Percentiles rank a stretch among this genome's conserved stretches.
These are phyloP conservation scores for Fringilla coelebs DNA, from an alignment of 2,797 vertebrate genomes.

Conservation along the genomic window DNA sequence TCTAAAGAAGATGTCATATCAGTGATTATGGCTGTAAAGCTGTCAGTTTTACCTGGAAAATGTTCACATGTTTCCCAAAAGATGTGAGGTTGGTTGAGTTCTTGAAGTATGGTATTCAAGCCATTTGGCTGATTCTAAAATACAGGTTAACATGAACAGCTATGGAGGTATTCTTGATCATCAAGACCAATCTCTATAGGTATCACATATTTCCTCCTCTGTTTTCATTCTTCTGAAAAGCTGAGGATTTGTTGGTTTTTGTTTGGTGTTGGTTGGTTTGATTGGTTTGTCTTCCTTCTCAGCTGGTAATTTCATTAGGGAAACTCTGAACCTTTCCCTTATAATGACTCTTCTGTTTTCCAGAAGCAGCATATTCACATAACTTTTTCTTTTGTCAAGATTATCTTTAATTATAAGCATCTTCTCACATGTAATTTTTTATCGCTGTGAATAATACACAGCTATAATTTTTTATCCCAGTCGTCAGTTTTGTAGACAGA, in stretches of 20 bases:
- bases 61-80: not conserved
- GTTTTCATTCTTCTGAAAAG: not conserved
- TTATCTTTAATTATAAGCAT: not conserved
- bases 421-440: not conserved
- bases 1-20: not conserved
- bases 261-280: not conserved
- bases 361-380: not conserved
- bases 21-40: not conserved
- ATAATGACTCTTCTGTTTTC: not conserved
- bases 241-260: not conserved
- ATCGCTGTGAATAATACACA: not conserved
- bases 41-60: not conserved
- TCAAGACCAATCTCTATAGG: not conserved
- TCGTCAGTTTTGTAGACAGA: not conserved
- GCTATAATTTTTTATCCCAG: not conserved
- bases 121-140: not conserved
- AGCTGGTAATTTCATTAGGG: not conserved
- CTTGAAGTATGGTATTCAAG: not conserved
- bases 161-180: not conserved
- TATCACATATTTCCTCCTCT: not conserved
- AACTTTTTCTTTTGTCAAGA: not conserved
- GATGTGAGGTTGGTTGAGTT: not conserved
- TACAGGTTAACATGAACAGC: not conserved
- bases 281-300: not conserved
- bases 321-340: not conserved